Conservation (phyloP, 2,888 invertebrate genomes). For the Tricholauxania praeusta region DNA sequence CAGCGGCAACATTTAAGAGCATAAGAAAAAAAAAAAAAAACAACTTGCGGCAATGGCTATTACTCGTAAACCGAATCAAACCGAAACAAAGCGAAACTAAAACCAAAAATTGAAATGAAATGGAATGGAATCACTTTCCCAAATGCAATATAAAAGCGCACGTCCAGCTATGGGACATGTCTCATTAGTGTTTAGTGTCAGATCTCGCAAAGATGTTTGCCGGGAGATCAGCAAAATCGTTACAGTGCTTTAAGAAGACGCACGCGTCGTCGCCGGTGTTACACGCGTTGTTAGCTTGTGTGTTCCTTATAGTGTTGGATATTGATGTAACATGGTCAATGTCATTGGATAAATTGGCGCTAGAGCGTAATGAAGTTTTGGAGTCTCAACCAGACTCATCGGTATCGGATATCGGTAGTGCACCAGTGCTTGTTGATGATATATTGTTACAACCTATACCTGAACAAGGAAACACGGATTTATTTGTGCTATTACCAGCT, state of each 20-base stretch:
- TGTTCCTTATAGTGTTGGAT: conserved; percentile 40
- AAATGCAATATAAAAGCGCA: conserved; percentile 65
- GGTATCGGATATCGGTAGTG: conserved; percentile 29
- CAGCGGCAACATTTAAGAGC: conserved; percentile 11
- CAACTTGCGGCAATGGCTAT: conserved; percentile 45
- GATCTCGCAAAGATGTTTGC: conserved; percentile 67
- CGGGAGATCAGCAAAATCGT: conserved; percentile 55
- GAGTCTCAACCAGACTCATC: conserved; percentile 40
- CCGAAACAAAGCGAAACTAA: too few relatives aligned
- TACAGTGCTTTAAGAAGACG: conserved; percentile 28
- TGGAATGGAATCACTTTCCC: conserved; percentile 63
- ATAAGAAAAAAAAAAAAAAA: conserved; percentile 17
- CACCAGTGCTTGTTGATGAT: conserved; percentile 54
- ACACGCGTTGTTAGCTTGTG: conserved; percentile 42
- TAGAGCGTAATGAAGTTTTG: conserved; percentile 54
- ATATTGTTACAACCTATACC: conserved; percentile 55
- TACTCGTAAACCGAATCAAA: conserved; percentile 47
- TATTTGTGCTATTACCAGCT: conserved; percentile 57
- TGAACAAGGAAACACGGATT: conserved; percentile 51
- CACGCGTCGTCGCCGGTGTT: conserved; percentile 40
- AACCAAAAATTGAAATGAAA: conserved; percentile 50
- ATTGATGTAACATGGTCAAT: conserved; percentile 49
- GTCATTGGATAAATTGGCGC: conserved; percentile 59
- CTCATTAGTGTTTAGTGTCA: conserved; percentile 67
- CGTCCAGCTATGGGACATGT: conserved; percentile 65